Conservation (phyloP, 2,888 invertebrate genomes). For the Chrysodeixis includens region DNA sequence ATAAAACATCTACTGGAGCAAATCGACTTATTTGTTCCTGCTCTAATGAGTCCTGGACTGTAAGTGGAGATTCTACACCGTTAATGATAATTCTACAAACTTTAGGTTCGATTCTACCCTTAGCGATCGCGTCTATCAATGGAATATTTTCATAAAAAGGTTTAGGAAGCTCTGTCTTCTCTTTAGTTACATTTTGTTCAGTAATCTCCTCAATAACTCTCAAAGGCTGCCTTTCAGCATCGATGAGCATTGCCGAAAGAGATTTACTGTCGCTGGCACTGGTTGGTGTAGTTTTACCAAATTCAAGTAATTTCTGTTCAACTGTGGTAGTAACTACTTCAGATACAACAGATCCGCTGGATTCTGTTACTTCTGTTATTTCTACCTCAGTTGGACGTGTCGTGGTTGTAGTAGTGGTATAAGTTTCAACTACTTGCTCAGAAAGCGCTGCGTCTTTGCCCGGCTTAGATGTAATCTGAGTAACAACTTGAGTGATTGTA, state of each 20-base stretch:
- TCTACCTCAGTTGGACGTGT: conserved; percentile 56
- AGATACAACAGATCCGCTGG: conserved; percentile 61
- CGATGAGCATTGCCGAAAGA: conserved; percentile 80
- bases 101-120: conserved; percentile 91
- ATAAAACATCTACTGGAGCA: conserved; percentile 91
- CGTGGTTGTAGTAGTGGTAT: conserved; percentile 49
- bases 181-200: conserved; percentile 82
- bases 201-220: conserved; percentile 85
- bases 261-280: conserved; percentile 71
- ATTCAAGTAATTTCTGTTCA: conserved; percentile 63
- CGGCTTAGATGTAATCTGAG: conserved; percentile 27
- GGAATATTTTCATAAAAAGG: conserved; percentile 85
- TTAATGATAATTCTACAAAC: conserved; percentile 90
- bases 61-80: conserved; percentile 90
- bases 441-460: conserved; percentile 45
- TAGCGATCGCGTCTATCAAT: conserved; percentile 90
- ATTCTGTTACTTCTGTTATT: conserved; percentile 62
- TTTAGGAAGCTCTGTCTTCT: conserved; percentile 69
- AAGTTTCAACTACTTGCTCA: conserved; percentile 48
- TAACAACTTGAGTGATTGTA: conserved; percentile 32
- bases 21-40: conserved; percentile 91
- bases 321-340: conserved; percentile 56
- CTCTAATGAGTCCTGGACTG: conserved; percentile 92
- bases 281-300: conserved; percentile 51
- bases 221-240: conserved; percentile 84